Percentiles rank a stretch among this genome's conserved stretches.
phyloP scores from a whole-genome alignment of 2,888 invertebrate species.

The Megalurothrips usitatus region DNA sequence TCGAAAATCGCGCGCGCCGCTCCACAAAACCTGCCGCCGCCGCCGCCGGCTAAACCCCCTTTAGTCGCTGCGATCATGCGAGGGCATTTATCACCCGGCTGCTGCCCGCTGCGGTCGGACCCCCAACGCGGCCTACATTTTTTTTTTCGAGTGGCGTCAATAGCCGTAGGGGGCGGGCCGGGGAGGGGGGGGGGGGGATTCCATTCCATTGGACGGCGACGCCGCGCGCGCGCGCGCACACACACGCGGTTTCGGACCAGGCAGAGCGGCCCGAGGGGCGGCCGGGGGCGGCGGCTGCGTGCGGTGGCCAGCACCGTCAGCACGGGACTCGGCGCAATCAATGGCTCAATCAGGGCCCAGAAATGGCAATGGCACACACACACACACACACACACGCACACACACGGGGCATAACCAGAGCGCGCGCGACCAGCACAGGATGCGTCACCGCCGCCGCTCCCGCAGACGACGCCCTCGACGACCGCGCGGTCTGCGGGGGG shows the following conservation, averaged over 20 bases:
- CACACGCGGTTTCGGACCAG: too few species aligned
- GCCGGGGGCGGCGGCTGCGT: not conserved
- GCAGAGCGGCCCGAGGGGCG: too few species aligned
- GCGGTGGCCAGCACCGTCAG: not conserved
- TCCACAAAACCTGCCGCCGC: too few species aligned
- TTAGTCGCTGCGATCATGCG: not conserved
- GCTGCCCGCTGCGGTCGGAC: not conserved
- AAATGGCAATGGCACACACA: too few species aligned
- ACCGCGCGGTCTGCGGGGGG: too few species aligned
- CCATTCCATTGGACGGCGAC: too few species aligned
- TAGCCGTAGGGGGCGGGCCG: too few species aligned
- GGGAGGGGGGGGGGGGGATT: too few species aligned
- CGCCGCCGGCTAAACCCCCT: not conserved
- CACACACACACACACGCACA: too few species aligned
- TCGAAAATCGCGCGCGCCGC: not conserved
- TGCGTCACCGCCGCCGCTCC: not conserved
- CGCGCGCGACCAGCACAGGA: not conserved
- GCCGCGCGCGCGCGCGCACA: too few species aligned
- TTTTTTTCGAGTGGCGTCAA: too few species aligned
- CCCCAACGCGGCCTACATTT: too few species aligned
- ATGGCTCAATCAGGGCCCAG: conserved; percentile 2
- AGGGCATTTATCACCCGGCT: not conserved
- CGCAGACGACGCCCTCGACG: not conserved
- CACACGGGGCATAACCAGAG: not conserved
- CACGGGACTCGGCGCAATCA: not conserved